Evolutionary conservation across 2,888 invertebrate species (phyloP).

Genomic region (Theretra japonica): DNA sequence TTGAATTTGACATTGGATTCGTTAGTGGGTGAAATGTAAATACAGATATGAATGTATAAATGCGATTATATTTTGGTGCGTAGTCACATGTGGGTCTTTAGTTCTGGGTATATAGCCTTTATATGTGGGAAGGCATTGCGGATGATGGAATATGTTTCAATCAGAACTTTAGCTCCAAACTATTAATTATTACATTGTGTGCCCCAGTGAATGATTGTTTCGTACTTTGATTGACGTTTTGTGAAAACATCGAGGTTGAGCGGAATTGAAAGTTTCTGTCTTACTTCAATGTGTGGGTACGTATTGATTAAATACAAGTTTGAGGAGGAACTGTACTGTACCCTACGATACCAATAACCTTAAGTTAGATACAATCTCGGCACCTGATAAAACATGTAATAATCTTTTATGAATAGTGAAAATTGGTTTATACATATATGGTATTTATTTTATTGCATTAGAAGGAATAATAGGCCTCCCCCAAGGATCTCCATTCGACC

Average conservation of each 20-base stretch:
- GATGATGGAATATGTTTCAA: conserved; percentile 43
- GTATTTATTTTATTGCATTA: no score
- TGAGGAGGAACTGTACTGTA: conserved; percentile 1
- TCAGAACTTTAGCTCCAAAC: conserved; percentile 46
- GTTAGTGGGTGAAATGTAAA: not conserved
- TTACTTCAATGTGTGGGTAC: not conserved
- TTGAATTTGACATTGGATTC: conserved; percentile 14
- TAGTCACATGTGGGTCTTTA: not conserved
- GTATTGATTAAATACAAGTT: conserved; percentile 18
- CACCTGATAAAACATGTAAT: not conserved
- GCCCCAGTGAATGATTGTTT: conserved; percentile 46
- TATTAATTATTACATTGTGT: conserved; percentile 51
- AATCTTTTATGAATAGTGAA: not conserved
- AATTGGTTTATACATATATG: not conserved
- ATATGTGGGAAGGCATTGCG: conserved; percentile 10
- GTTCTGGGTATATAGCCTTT: not conserved
- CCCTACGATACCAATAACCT: no score
- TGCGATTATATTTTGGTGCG: no score
- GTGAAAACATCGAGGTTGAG: conserved; percentile 26
- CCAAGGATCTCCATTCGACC: no score
- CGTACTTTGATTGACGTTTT: conserved; percentile 46
- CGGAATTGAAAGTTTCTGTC: conserved; percentile 22
- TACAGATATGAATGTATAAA: no score
- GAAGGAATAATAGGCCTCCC: no score
- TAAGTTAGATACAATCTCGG: not conserved